Evolutionary conservation across 2,113 vertebrate genomes (phyloP), one percentile per base, ranked within the genome.

Genomic region (Isichthys henryi): DNA sequence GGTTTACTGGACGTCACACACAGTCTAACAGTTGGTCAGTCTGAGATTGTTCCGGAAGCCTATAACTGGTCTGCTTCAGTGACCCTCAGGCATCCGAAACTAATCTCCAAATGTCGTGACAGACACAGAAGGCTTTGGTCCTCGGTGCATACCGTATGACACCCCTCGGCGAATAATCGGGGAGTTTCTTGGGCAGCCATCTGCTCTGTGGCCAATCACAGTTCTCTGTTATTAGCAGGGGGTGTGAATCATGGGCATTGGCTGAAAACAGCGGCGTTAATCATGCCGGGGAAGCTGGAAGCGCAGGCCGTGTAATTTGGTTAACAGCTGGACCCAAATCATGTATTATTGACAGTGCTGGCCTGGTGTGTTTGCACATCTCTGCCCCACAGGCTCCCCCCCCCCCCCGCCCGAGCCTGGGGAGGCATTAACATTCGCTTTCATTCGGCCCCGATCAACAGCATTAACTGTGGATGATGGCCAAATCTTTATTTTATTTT

Each of bases 131-230:
- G 27, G 9, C 85, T 52, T 86, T 27, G 46, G 45, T 52, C 23
- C 9, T 86, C 31, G 49, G 49, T 77, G 74, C 58, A 45, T 56
- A 31, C 85, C 27, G 23, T 19, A 10, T 48, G n/a, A 86, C 17
- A 53, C 85, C 85, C n/a, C 11, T 15, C 85, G 49, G 85, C 85
- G 49, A 86, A 86, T 53, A 56, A 86, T 86, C 85, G 17, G 85
- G 15, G n/a, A 50, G 85, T 39, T 86, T 56, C 85, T 86, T 35
- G 50, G 50, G 49, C n/a, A 5, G 49, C 85, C 49, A 39, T 53
- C 49, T 52, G 85, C 17, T 86, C 31, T 48, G 48, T 27, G 46
- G 85, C 85, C 85, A 86, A 53, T 86, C 85, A 52, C 15, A 9
- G 49, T 50, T 21, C n/a, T 35, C 31, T 15, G 23, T 86, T 49